Percentiles rank a stretch among this genome's conserved stretches.
Conservation (phyloP, 2,888 invertebrate species). For the Hydroisotoma schaefferi region DNA sequence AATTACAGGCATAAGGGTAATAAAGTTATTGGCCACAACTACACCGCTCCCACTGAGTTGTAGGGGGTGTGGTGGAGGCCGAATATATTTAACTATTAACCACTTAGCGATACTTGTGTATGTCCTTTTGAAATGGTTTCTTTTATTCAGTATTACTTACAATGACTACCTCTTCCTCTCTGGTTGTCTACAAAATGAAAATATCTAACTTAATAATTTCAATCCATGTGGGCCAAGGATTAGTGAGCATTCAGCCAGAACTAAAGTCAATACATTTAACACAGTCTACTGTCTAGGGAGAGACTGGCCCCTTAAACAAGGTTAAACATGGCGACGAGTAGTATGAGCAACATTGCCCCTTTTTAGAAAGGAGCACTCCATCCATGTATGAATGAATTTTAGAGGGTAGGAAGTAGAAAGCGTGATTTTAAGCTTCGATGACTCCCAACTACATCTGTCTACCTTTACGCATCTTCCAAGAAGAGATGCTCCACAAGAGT, state of each 20-base stretch:
- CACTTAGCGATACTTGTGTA: too few relatives aligned
- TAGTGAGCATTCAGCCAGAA: constrained; percentile 12
- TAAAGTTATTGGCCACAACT: too few relatives aligned
- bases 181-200: not conserved
- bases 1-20: too few relatives aligned
- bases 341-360: too few relatives aligned
- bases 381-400: constrained; percentile 10
- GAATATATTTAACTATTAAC: too few relatives aligned
- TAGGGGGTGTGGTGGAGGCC: too few relatives aligned
- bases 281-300: too few relatives aligned
- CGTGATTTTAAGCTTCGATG: constrained; percentile 7
- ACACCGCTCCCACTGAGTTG: too few relatives aligned
- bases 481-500: too few relatives aligned
- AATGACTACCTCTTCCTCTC: not conserved
- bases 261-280: constrained; percentile 16
- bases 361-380: not conserved
- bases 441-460: constrained; percentile 5
- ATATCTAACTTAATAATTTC: too few relatives aligned
- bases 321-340: not conserved
- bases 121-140: too few relatives aligned
- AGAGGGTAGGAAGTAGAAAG: constrained; percentile 7
- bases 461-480: not conserved
- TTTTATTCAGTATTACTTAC: too few relatives aligned
- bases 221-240: constrained; percentile 1
- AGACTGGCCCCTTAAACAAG: constrained; percentile 4